Conservation (phyloP, 1,140 invertebrate genomes). For the Pseudomyrmex sp. region DNA sequence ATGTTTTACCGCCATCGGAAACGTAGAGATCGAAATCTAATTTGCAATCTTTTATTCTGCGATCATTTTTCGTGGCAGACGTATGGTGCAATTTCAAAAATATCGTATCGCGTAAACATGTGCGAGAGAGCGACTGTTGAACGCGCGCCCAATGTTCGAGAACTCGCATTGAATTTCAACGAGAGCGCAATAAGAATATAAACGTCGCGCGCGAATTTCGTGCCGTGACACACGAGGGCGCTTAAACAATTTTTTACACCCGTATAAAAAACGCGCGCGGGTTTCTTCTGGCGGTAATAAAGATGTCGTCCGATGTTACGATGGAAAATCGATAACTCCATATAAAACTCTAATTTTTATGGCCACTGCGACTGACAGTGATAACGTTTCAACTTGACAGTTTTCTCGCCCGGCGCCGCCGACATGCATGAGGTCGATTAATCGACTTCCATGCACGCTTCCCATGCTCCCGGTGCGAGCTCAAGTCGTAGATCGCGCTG, state of each 20-base stretch:
- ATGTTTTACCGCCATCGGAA: background rate
- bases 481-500: slow-evolving; percentile 22
- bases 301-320: slow-evolving; percentile 32
- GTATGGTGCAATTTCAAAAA: slow-evolving; percentile 10
- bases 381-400: slow-evolving; percentile 64
- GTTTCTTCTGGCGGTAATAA: slow-evolving; percentile 26
- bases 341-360: slow-evolving; percentile 60
- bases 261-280: background rate
- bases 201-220: slow-evolving; percentile 30
- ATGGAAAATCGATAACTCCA: slow-evolving; percentile 53
- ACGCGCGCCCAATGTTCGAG: slow-evolving; percentile 1
- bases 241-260: slow-evolving; percentile 48
- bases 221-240: slow-evolving; percentile 10
- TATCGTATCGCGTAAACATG: slow-evolving; percentile 10
- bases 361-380: slow-evolving; percentile 51
- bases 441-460: slow-evolving; percentile 55
- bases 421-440: slow-evolving; percentile 62
- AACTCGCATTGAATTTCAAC: slow-evolving; percentile 47
- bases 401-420: slow-evolving; percentile 39
- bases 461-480: background rate
- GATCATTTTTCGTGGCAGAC: background rate
- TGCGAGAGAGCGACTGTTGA: background rate
- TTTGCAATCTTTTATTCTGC: background rate
- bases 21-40: background rate
- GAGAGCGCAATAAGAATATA: slow-evolving; percentile 31